A percentile compares a stretch with the other conserved stretches of the same genome.
These are phyloP conservation scores for Ancistrus triradiatus DNA, from an alignment of 2,113 vertebrate species.

Conservation along the genomic window DNA sequence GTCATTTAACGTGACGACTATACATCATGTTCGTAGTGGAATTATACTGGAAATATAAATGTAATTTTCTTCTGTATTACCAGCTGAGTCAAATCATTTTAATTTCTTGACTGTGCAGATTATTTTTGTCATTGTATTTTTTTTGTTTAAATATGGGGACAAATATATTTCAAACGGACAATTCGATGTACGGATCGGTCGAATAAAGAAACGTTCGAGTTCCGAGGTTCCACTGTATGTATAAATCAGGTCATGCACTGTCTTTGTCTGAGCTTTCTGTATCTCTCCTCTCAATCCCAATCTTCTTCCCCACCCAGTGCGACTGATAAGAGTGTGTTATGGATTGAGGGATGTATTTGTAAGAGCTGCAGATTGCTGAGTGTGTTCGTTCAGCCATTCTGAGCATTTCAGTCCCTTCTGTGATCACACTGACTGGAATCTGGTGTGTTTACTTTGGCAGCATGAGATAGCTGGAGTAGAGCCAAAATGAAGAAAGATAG, in stretches of 20 bases:
- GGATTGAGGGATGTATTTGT: not conserved
- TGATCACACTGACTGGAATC: constrained; percentile 29
- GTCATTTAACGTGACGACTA: too few relatives aligned
- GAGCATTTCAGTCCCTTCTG: constrained; percentile 19
- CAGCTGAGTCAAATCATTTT: too few relatives aligned
- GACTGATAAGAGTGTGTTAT: not conserved
- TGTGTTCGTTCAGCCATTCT: constrained; percentile 26
- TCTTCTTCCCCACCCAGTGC: not conserved
- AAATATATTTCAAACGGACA: too few relatives aligned
- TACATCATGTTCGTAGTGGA: too few relatives aligned
- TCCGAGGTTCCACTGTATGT: too few relatives aligned
- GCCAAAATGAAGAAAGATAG: constrained; percentile 10
- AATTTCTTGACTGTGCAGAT: too few relatives aligned
- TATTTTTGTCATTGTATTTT: too few relatives aligned
- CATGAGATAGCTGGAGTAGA: not conserved
- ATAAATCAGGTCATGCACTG: not conserved
- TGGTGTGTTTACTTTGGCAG: constrained; percentile 33
- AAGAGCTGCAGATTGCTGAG: constrained; percentile 16
- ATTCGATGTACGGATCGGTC: too few relatives aligned
- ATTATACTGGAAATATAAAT: too few relatives aligned
- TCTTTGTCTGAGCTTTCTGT: constrained; percentile 1
- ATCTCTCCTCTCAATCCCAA: not conserved
- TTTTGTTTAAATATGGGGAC: too few relatives aligned
- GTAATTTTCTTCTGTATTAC: too few relatives aligned
- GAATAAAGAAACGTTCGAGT: too few relatives aligned